Conservation (phyloP, 2,797 vertebrate genomes). For the Urosaurus nigricauda region DNA sequence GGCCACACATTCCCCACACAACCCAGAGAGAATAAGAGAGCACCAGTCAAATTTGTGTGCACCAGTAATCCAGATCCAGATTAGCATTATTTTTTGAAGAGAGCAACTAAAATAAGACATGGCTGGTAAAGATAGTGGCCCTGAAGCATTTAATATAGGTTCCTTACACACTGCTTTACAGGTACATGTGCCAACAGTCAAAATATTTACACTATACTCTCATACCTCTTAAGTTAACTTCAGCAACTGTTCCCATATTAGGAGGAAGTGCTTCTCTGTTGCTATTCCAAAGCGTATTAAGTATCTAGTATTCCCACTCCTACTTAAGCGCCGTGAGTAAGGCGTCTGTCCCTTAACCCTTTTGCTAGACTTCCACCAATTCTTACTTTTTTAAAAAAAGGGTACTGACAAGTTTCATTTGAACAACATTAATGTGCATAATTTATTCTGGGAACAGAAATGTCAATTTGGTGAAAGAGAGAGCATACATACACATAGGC, state of each 20-base stretch:
- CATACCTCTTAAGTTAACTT: constrained; percentile 64
- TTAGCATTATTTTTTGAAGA: constrained; percentile 9
- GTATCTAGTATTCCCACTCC: background rate
- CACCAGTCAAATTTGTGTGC: constrained; percentile 22
- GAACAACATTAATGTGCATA: background rate
- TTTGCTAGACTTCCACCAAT: background rate
- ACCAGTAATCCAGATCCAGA: constrained; percentile 50
- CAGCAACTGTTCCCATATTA: constrained; percentile 63
- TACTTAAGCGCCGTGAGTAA: background rate
- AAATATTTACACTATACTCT: constrained; percentile 58
- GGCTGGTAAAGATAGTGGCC: constrained; percentile 31
- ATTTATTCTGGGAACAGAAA: background rate
- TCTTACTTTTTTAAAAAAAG: background rate
- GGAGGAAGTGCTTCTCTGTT: constrained; percentile 63
- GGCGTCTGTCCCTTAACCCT: background rate
- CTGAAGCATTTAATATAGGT: background rate
- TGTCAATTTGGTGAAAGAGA: background rate
- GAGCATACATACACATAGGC: background rate
- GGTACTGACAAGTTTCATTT: background rate
- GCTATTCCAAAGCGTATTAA: constrained; percentile 29
- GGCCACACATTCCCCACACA: too few relatives aligned
- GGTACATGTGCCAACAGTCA: constrained; percentile 51
- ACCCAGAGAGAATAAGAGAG: background rate
- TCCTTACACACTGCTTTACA: constrained; percentile 11
- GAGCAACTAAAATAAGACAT: constrained; percentile 19